Base-by-base conservation (phyloP, 1,140 invertebrate species). In the Rhagoletis pomonella region DNA sequence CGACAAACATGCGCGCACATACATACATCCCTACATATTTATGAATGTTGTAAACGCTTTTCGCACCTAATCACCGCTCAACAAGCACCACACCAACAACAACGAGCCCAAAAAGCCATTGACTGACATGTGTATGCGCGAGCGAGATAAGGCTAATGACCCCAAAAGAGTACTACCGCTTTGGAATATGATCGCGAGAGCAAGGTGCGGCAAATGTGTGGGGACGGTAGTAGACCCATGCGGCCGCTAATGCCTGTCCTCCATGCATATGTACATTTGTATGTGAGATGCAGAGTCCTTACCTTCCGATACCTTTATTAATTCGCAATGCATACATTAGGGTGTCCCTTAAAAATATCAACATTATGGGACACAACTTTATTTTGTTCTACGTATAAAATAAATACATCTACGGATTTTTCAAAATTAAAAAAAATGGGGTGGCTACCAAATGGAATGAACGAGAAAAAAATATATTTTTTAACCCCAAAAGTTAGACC, bases 121-220 rank as follows among this genome's bases (percentile, higher is more conserved):
- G 44, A 42, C 47, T 81, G 73, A 55, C 73, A 81, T 55, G n/a
- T 58, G 73, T 29, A 29, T 55, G 73, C 73, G 47, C 73, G 19
- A 81, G 44, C 47, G 47, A 55, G 73, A 81, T 81, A 81, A 50
- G 73, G 73, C 73, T 81, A 81, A 81, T 81, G 73, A 81, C 44
- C 73, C 73, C 73, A 73, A 29, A 29, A 29, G n/a, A 81, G 73
- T 55, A 9, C 42, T 55, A 3, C 60, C 60, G 12, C 60, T 62
- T 62, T 62, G 60, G n/a, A 4, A 62, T 1, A 62, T 14, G 60
- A 62, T 14, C n/a, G 60, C 4, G 17, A 62, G 73, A 39, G 65
- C 29, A 4, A 62, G 29, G 10, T 69, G 19, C 42, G 65, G 65
- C 42, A 14, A 69, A 29, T 14, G 65, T 29, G 29, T 29, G 42